Conservation (phyloP, 2,113 vertebrate species). For the Pongo abelii region DNA sequence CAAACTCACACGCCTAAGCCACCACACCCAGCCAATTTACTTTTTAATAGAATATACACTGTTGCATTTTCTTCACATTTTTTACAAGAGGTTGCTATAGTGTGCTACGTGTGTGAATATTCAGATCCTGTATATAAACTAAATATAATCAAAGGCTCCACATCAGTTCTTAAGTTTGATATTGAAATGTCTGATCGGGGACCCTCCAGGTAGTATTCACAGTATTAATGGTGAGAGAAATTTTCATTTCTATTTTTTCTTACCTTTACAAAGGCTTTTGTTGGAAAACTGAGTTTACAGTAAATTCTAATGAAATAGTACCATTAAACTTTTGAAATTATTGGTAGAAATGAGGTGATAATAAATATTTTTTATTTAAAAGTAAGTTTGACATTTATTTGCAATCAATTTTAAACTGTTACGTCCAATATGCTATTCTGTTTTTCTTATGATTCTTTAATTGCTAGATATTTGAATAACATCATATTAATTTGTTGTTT, state of each 20-base stretch:
- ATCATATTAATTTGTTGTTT: background rate
- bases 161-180: background rate
- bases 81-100: background rate
- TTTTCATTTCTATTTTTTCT: background rate
- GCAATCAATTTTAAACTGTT: background rate
- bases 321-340: background rate
- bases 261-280: background rate
- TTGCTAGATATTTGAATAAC: slow-evolving; percentile 15
- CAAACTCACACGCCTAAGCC: too few relatives aligned
- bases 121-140: background rate
- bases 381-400: background rate
- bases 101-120: background rate
- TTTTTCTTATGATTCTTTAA: background rate
- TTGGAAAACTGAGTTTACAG: background rate
- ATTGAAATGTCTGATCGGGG: background rate
- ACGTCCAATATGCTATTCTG: background rate
- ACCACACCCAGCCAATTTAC: background rate
- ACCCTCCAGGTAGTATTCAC: background rate
- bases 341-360: background rate
- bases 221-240: background rate
- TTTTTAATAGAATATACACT: background rate
- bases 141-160: background rate
- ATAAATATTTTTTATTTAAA: slow-evolving; percentile 22
- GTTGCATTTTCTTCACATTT: background rate
- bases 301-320: slow-evolving; percentile 40